A percentile compares a stretch with the other conserved stretches of the same genome.
These are phyloP conservation scores for Cephalopterus ornatus DNA, from an alignment of 2,113 vertebrate species.

Conservation along the genomic window DNA sequence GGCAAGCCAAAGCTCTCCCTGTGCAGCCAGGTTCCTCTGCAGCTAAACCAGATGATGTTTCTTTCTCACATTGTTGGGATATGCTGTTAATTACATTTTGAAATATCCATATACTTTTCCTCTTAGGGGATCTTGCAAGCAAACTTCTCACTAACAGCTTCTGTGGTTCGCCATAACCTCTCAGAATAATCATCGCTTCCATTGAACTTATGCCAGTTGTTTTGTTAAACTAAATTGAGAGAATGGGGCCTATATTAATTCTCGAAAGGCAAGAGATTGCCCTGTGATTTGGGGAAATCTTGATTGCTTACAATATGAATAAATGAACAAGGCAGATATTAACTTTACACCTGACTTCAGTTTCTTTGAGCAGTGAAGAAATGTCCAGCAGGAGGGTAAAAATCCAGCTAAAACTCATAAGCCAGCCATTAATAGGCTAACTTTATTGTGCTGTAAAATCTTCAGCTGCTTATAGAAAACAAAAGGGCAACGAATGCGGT, in stretches of 20 bases:
- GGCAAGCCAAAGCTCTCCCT: not conserved
- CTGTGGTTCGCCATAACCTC: slow-evolving; percentile 5
- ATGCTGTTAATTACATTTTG: slow-evolving; percentile 4
- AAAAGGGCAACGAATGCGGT: not conserved
- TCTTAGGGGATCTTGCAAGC: slow-evolving; percentile 29
- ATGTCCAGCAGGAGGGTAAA: slow-evolving; percentile 17
- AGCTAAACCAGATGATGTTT: not conserved
- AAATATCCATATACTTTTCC: slow-evolving; percentile 44
- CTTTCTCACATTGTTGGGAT: not conserved
- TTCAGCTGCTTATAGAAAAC: slow-evolving; percentile 38
- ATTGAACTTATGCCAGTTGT: slow-evolving; percentile 55
- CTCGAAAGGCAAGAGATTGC: slow-evolving; percentile 39
- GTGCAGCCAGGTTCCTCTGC: not conserved
- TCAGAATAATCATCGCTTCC: slow-evolving; percentile 41
- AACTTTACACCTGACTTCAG: slow-evolving; percentile 56
- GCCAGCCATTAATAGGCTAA: not conserved
- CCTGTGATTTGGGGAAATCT: slow-evolving; percentile 61
- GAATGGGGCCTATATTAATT: slow-evolving; percentile 20
- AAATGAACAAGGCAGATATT: slow-evolving; percentile 59
- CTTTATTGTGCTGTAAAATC: slow-evolving; percentile 44
- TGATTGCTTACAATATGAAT: slow-evolving; percentile 51
- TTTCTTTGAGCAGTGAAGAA: slow-evolving; percentile 33
- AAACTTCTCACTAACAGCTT: not conserved
- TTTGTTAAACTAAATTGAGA: slow-evolving; percentile 52
- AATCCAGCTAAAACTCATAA: not conserved